A percentile compares a stretch with the other conserved stretches of the same genome.
Evolutionary conservation across 2,888 invertebrate genomes (phyloP).

Genomic region (Dynastes hyllus): DNA sequence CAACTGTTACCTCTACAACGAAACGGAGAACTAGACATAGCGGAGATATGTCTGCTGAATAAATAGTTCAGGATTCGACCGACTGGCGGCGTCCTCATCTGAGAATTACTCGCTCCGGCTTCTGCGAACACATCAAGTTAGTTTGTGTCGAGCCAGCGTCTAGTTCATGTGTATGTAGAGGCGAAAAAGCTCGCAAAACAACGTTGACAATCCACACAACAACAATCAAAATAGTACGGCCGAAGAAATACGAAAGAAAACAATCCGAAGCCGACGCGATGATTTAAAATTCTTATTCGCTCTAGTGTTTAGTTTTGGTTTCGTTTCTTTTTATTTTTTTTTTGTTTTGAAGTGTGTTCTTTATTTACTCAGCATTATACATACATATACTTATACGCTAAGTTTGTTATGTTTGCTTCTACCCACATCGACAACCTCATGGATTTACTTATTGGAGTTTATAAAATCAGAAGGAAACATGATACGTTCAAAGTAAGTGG

Average conservation of each 20-base stretch:
- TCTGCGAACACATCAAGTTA: constrained; percentile 46
- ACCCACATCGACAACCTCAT: constrained; percentile 39
- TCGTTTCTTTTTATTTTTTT: constrained; percentile 48
- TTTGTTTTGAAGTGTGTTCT: constrained; percentile 34
- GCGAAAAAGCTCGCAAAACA: constrained; percentile 54
- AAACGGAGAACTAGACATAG: constrained; percentile 45
- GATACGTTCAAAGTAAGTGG: constrained; percentile 38
- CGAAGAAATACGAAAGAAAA: constrained; percentile 28
- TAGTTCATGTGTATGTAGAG: constrained; percentile 59
- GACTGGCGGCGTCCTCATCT: constrained; percentile 50
- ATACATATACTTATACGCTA: constrained; percentile 24
- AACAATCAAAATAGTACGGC: constrained; percentile 30
- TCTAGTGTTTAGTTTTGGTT: constrained; percentile 50
- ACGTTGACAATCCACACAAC: constrained; percentile 34
- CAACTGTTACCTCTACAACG: constrained; percentile 42
- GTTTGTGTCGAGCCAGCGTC: constrained; percentile 58
- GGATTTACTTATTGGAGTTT: constrained; percentile 50
- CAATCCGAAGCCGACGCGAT: constrained; percentile 46
- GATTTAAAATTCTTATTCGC: constrained; percentile 51
- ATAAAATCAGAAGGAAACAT: constrained; percentile 45
- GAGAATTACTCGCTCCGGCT: constrained; percentile 38
- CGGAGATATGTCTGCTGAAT: constrained; percentile 39
- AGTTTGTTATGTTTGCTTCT: constrained; percentile 48
- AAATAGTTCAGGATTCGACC: constrained; percentile 45
- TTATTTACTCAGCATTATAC: constrained; percentile 26